Conservation (phyloP, 2,888 invertebrate species). For the Spatulosminthurus flaviceps region DNA sequence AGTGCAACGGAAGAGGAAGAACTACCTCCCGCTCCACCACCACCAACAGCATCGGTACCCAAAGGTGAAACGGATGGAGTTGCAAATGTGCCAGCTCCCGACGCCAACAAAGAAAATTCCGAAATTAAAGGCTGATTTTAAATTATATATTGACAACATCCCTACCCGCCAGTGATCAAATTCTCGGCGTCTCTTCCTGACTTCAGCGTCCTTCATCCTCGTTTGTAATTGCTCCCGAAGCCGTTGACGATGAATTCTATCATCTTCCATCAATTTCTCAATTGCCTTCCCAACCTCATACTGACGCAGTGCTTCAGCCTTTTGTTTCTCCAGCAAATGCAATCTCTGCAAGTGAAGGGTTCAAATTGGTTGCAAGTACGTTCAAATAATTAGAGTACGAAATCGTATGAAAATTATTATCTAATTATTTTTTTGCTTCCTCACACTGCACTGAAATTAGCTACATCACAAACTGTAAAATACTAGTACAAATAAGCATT, state of each 20-base stretch:
- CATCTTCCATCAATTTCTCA: conserved; percentile 61
- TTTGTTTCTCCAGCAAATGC: conserved; percentile 59
- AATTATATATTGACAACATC: neutral
- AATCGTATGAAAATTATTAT: too few relatives aligned
- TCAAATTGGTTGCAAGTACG: neutral
- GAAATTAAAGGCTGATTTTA: neutral
- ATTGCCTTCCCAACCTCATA: conserved; percentile 62
- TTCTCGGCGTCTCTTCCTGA: conserved; percentile 56
- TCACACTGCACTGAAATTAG: too few relatives aligned
- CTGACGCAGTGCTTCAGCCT: conserved; percentile 61
- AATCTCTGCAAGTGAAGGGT: conserved; percentile 49
- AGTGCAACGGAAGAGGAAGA: neutral
- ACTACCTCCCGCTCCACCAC: conserved; percentile 27
- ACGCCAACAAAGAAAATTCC: conserved; percentile 8
- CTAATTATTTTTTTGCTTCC: too few relatives aligned
- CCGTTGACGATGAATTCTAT: conserved; percentile 54
- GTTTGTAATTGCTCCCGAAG: conserved; percentile 58
- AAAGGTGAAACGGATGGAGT: neutral
- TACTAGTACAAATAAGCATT: too few relatives aligned
- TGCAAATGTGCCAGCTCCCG: too few relatives aligned
- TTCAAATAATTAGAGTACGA: too few relatives aligned
- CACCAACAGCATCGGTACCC: neutral
- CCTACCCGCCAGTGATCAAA: conserved; percentile 60
- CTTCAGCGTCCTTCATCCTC: conserved; percentile 61
- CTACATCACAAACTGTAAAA: too few relatives aligned